phyloP scores from a whole-genome alignment of 1,140 invertebrate species.

The Drosophila novamexicana region DNA sequence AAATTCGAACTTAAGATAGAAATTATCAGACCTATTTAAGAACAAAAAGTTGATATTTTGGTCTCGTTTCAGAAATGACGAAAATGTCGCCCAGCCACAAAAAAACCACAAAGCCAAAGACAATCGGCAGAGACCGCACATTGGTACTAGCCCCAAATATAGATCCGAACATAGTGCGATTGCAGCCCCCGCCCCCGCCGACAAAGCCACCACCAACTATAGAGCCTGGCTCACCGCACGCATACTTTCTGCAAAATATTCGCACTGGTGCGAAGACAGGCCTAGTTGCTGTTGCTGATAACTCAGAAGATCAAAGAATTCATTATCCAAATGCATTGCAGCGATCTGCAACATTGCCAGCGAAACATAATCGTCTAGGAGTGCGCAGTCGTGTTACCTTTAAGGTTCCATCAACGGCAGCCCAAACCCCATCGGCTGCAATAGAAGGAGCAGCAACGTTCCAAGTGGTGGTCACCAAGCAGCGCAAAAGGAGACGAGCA shows the following conservation, averaged over 20 bases:
- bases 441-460: slow-evolving; percentile 43
- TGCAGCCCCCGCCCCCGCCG: slow-evolving; percentile 55
- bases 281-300: not conserved
- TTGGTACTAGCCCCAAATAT: slow-evolving; percentile 34
- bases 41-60: too few relatives aligned
- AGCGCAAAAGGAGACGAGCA: slow-evolving; percentile 90
- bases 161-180: slow-evolving; percentile 26
- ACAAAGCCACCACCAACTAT: slow-evolving; percentile 49
- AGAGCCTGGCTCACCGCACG: slow-evolving; percentile 15
- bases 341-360: slow-evolving; percentile 79
- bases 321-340: slow-evolving; percentile 66
- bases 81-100: slow-evolving; percentile 45
- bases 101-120: slow-evolving; percentile 22
- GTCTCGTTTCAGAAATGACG: slow-evolving; percentile 47
- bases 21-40: too few relatives aligned
- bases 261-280: not conserved
- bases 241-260: slow-evolving; percentile 37
- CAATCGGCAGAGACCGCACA: slow-evolving; percentile 17
- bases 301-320: slow-evolving; percentile 22
- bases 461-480: slow-evolving; percentile 6
- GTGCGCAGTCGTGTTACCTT: slow-evolving; percentile 73
- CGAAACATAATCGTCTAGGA: slow-evolving; percentile 70
- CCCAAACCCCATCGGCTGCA: slow-evolving; percentile 6
- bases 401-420: slow-evolving; percentile 45
- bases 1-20: too few relatives aligned